Evolutionary conservation across 2,113 vertebrate species (phyloP).

Genomic region (Dicentrarchus labrax): DNA sequence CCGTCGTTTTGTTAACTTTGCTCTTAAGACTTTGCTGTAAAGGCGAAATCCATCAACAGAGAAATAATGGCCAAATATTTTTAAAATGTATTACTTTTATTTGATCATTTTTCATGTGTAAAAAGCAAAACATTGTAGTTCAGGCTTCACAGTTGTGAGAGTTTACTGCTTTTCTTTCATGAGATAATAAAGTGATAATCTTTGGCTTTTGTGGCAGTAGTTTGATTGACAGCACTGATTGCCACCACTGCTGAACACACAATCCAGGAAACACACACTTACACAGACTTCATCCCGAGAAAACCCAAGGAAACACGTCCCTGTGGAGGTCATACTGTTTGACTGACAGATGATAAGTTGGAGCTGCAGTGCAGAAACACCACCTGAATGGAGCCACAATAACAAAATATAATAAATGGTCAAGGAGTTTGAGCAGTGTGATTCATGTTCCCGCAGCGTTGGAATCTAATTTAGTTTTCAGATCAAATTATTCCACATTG

Average conservation of each 20-base stretch:
- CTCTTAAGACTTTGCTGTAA: background rate
- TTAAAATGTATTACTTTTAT: no score
- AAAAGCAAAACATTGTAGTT: no score
- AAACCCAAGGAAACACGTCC: background rate
- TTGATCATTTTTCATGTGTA: no score
- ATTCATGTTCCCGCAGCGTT: background rate
- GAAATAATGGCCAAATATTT: no score
- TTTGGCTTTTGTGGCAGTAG: background rate
- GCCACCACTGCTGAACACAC: background rate
- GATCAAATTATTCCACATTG: slow-evolving; percentile 26
- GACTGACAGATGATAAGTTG: background rate
- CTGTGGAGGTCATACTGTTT: background rate
- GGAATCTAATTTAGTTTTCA: slow-evolving; percentile 20
- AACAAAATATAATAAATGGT: background rate
- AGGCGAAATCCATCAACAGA: background rate
- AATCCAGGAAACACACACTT: background rate
- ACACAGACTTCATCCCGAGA: background rate
- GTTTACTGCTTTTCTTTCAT: background rate
- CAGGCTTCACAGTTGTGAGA: background rate
- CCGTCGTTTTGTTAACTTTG: no score
- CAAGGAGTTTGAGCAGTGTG: background rate
- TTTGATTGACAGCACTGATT: background rate
- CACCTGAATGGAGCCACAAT: background rate
- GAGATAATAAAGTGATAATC: background rate
- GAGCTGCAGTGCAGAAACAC: background rate